Conservation (phyloP, 2,113 vertebrate genomes). For the Bucco capensis region DNA sequence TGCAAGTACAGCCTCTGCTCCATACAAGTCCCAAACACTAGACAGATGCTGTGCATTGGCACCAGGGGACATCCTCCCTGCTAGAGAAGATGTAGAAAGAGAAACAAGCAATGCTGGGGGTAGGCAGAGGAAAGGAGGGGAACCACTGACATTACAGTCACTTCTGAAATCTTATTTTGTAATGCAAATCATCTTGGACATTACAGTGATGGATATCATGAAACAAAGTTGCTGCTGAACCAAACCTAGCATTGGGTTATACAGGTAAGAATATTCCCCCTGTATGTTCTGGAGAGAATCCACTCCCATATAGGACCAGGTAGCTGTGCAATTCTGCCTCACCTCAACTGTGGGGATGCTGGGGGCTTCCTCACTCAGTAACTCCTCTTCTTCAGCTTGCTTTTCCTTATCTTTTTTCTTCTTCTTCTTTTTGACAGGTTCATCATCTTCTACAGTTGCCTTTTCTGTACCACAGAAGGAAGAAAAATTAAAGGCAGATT, state of each 20-base stretch:
- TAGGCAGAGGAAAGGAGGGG: not conserved
- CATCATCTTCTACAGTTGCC: conserved; percentile 56
- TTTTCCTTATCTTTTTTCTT: conserved; percentile 87
- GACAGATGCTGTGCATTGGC: not conserved
- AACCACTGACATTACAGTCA: not conserved
- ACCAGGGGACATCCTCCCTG: not conserved
- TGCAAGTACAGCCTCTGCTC: not conserved
- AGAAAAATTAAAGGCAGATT: not conserved
- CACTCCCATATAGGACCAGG: not conserved
- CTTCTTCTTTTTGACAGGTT: conserved; percentile 86
- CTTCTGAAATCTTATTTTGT: not conserved
- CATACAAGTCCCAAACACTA: not conserved
- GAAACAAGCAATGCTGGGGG: not conserved
- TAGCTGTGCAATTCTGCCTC: not conserved
- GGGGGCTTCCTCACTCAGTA: conserved; percentile 60
- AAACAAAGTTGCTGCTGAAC: not conserved
- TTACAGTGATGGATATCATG: not conserved
- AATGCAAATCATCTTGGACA: not conserved
- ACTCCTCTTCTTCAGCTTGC: conserved; percentile 62
- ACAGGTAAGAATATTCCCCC: not conserved
- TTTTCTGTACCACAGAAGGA: conserved; percentile 5
- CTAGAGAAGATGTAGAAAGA: not conserved
- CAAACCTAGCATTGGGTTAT: not conserved
- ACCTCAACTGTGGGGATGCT: conserved; percentile 59
- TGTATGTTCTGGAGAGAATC: not conserved